Conservation (phyloP, 2,113 vertebrate species). For the Microtus oregoni region DNA sequence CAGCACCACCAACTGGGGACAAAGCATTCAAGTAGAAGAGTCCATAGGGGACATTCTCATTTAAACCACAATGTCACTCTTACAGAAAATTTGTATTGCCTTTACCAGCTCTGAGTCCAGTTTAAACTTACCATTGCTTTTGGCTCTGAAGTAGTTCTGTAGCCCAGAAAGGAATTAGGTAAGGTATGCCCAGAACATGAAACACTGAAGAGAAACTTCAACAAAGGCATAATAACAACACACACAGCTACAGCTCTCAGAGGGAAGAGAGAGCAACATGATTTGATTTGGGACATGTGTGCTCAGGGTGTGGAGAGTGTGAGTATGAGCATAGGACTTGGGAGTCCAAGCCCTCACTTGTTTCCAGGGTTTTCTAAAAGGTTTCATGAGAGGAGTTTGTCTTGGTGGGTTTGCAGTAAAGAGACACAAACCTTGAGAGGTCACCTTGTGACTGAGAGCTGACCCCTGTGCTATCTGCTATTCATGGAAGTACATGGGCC, state of each 20-base stretch:
- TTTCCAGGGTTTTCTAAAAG: neutral
- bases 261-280: neutral
- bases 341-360: neutral
- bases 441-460: neutral
- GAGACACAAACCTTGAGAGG: neutral
- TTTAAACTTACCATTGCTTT: neutral
- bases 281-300: neutral
- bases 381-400: neutral
- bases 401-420: neutral
- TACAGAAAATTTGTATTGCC: neutral
- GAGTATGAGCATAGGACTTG: neutral
- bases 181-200: neutral
- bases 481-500: neutral
- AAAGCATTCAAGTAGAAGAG: neutral
- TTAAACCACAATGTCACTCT: neutral
- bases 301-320: no score
- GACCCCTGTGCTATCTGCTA: no score
- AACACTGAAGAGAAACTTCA: neutral
- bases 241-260: neutral
- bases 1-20: neutral
- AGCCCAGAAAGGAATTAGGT: neutral
- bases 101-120: neutral
- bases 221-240: neutral
- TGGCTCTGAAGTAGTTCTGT: neutral
- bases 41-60: neutral